These are phyloP conservation scores for Platichthys stellatus DNA, from an alignment of 2,113 vertebrate genomes.

Conservation along the genomic window DNA sequence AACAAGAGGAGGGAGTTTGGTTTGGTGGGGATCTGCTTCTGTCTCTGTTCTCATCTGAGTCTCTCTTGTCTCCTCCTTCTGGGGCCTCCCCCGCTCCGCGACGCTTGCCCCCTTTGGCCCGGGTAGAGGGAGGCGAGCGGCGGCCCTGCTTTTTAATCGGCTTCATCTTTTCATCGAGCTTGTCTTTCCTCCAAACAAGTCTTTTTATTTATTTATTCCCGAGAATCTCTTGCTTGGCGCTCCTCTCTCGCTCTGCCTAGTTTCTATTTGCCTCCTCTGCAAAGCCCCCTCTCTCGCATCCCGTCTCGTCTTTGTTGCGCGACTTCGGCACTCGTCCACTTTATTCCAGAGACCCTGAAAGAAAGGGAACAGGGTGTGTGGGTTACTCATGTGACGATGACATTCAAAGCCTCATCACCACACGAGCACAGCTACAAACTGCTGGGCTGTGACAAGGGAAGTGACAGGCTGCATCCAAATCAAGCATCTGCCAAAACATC, in stretches of 20 bases:
- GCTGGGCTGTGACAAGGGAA: background rate
- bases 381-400: constrained; percentile 56
- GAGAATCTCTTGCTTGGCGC: constrained; percentile 49
- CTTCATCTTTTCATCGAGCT: constrained; percentile 85
- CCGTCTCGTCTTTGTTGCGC: constrained; percentile 62
- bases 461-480: background rate
- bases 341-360: constrained; percentile 73
- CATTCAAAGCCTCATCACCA: constrained; percentile 44
- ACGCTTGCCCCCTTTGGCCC: constrained; percentile 87
- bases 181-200: constrained; percentile 59
- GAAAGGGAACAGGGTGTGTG: constrained; percentile 44
- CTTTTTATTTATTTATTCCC: constrained; percentile 68
- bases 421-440: constrained; percentile 16
- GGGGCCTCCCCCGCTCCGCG: constrained; percentile 69
- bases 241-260: constrained; percentile 16
- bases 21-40: constrained; percentile 74
- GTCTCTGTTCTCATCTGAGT: constrained; percentile 74
- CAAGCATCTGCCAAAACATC: background rate
- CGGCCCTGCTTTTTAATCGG: constrained; percentile 86
- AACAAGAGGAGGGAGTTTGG: constrained; percentile 65
- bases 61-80: constrained; percentile 80
- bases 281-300: constrained; percentile 68
- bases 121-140: constrained; percentile 85
- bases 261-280: constrained; percentile 63
- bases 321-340: constrained; percentile 61